A percentile compares a stretch with the other conserved stretches of the same genome.
phyloP scores from a whole-genome alignment of 2,113 vertebrate genomes.

The Platanista minor region DNA sequence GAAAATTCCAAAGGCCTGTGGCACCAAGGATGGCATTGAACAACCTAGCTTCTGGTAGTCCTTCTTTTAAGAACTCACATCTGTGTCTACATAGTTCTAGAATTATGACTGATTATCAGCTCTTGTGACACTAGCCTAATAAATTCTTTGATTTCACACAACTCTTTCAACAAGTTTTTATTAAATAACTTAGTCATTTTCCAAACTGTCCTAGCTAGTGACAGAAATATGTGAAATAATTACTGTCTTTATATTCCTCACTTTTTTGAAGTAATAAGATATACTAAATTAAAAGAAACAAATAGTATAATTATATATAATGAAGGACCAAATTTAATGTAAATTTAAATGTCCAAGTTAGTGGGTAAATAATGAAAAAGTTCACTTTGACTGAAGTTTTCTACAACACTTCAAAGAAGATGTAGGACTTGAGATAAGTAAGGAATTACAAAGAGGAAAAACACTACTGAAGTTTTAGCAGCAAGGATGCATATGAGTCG shows the following conservation, averaged over 20 bases:
- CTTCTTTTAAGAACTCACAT: neutral
- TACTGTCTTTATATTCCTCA: neutral
- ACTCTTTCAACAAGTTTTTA: neutral
- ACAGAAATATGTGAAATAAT: neutral
- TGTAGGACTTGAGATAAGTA: neutral
- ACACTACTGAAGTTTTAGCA: neutral
- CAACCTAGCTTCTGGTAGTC: neutral
- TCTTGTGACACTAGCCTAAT: neutral
- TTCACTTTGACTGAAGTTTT: neutral
- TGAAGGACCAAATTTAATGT: neutral
- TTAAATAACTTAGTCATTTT: neutral
- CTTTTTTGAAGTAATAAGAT: neutral
- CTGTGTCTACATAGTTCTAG: neutral
- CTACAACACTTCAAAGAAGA: neutral
- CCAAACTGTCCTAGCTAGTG: neutral
- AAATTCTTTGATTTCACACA: neutral
- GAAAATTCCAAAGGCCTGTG: neutral
- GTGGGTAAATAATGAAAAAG: neutral
- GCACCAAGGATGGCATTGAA: neutral
- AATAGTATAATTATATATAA: neutral
- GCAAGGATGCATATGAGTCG: neutral
- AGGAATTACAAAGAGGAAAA: neutral
- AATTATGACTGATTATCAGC: neutral
- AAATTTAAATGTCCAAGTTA: neutral
- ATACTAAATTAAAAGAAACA: neutral